Evolutionary conservation across 2,888 invertebrate genomes (phyloP).

Genomic region (Cryptosula pallasiana): DNA sequence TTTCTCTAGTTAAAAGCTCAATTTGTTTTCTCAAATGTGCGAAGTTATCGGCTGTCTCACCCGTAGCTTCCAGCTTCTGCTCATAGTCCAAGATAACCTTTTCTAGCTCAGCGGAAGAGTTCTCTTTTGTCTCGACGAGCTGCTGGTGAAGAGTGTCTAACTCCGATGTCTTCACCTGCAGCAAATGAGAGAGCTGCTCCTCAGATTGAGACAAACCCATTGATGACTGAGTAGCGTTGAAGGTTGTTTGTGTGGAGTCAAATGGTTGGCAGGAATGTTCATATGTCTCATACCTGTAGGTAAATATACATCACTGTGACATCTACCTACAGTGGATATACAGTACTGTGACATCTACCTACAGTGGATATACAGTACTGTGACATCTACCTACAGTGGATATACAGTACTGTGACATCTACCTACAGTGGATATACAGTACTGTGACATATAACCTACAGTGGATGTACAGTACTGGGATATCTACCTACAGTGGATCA

Average conservation of each 20-base stretch:
- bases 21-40: too few species aligned
- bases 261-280: constrained; percentile 5
- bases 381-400: too few species aligned
- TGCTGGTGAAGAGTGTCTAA: neutral
- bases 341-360: too few species aligned
- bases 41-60: neutral
- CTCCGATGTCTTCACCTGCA: neutral
- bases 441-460: too few species aligned
- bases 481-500: too few species aligned
- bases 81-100: constrained; percentile 1
- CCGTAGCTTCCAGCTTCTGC: neutral
- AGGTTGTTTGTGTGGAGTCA: constrained; percentile 17
- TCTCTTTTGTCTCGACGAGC: constrained; percentile 6
- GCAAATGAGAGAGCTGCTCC: neutral
- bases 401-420: too few species aligned
- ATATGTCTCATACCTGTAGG: neutral
- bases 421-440: too few species aligned
- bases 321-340: too few species aligned
- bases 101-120: neutral
- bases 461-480: too few species aligned
- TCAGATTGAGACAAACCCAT: neutral
- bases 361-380: too few species aligned
- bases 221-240: neutral
- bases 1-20: neutral
- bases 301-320: too few species aligned